Percentiles rank a stretch among this genome's conserved stretches.
These are phyloP conservation scores for Epinotia brunnichana DNA, from an alignment of 2,888 invertebrate species.

Conservation along the genomic window DNA sequence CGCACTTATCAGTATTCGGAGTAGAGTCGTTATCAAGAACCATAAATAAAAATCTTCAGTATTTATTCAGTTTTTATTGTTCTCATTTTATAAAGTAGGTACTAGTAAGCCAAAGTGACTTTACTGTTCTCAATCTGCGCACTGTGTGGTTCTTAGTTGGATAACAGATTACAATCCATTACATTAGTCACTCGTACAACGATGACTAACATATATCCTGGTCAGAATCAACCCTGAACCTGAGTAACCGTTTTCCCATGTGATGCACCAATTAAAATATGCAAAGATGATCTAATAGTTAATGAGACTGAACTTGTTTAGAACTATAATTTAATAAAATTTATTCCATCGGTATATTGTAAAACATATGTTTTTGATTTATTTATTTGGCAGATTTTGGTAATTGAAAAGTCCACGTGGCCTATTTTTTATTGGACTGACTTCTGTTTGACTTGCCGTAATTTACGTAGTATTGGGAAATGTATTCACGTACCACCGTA, in stretches of 20 bases:
- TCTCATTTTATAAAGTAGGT: neutral
- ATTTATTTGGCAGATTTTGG: neutral
- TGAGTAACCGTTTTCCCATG: conserved; percentile 51
- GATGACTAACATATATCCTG: conserved; percentile 65
- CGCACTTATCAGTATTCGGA: neutral
- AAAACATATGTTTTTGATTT: neutral
- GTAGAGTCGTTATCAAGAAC: too few species aligned
- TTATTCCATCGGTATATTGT: neutral
- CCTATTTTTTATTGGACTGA: neutral
- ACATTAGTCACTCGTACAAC: conserved; percentile 56
- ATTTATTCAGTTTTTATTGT: neutral
- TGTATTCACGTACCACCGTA: too few species aligned
- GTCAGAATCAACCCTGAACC: conserved; percentile 52
- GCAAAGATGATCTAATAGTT: conserved; percentile 52
- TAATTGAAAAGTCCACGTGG: neutral
- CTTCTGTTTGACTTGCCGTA: conserved; percentile 9
- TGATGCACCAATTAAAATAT: conserved; percentile 47
- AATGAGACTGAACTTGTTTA: conserved; percentile 5
- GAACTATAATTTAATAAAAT: conserved; percentile 5
- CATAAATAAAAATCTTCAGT: too few species aligned
- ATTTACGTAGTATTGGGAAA: conserved; percentile 19
- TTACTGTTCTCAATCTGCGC: conserved; percentile 17
- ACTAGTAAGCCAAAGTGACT: neutral
- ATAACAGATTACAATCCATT: conserved; percentile 36
- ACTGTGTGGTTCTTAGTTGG: conserved; percentile 25